Conservation (phyloP, 2,113 vertebrate genomes). For the Amazona guildingii region DNA sequence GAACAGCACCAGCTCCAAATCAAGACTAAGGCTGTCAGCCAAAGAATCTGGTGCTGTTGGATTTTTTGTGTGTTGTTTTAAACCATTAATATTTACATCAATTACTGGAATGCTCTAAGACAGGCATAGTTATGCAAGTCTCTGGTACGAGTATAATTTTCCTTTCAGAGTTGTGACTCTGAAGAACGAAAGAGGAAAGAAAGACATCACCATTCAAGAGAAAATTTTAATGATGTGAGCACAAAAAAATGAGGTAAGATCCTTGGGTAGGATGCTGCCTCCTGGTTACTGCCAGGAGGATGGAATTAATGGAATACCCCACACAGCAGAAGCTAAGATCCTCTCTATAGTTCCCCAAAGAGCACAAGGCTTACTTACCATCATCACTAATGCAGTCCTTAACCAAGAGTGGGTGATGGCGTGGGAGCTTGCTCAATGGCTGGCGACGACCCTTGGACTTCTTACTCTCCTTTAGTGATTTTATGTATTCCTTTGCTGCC, state of each 20-base stretch:
- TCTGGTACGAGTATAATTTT: neutral
- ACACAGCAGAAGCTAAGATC: neutral
- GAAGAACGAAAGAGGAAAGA: neutral
- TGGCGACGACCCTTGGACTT: constrained; percentile 87
- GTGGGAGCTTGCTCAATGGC: constrained; percentile 86
- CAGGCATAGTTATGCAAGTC: neutral
- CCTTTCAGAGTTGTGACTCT: neutral
- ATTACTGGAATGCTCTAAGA: neutral
- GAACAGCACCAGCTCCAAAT: neutral
- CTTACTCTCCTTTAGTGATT: constrained; percentile 80
- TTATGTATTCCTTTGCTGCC: constrained; percentile 81
- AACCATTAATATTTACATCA: neutral
- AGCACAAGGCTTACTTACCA: constrained; percentile 76
- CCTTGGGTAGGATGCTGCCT: neutral
- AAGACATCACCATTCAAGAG: neutral
- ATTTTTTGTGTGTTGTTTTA: neutral
- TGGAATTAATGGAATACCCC: neutral
- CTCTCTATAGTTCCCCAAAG: neutral
- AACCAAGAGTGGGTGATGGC: constrained; percentile 88
- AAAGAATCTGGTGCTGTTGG: neutral
- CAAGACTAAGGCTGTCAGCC: neutral
- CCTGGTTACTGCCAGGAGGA: neutral
- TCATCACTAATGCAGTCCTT: constrained; percentile 90
- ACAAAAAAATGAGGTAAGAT: neutral
- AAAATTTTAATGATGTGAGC: neutral